A percentile compares a stretch with the other conserved stretches of the same genome.
phyloP scores from a whole-genome alignment of 30 jellyfish, hydroid and myxozoan genomes.

The Turritopsis rubra region DNA sequence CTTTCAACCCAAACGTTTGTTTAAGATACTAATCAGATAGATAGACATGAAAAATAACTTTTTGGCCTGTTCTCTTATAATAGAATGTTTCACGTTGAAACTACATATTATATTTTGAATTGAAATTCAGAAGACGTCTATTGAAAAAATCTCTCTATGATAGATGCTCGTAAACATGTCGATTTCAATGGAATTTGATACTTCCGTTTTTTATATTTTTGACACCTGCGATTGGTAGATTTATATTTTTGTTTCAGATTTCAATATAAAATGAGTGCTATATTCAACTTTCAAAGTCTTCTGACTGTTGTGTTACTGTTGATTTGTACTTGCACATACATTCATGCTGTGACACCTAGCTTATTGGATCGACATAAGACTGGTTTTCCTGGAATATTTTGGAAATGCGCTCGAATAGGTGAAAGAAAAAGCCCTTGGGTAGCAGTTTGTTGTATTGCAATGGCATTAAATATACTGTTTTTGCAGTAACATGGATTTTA shows the following conservation, averaged over 20 bases:
- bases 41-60: too few species aligned
- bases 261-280: conserved; percentile 45
- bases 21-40: too few species aligned
- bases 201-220: too few species aligned
- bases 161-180: too few species aligned
- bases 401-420: conserved; percentile 56
- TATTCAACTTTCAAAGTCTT: conserved; percentile 86
- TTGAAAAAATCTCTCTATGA: too few species aligned
- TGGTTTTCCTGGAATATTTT: conserved; percentile 50
- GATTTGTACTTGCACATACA: conserved; percentile 93
- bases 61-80: too few species aligned
- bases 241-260: background rate
- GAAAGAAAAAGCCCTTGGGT: conserved; percentile 96
- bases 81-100: too few species aligned
- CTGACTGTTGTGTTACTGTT: conserved; percentile 82
- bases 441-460: conserved; percentile 82
- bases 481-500: conserved; percentile 21
- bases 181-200: too few species aligned
- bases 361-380: conserved; percentile 73
- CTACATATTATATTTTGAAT: too few species aligned
- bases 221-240: too few species aligned
- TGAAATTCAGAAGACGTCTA: too few species aligned
- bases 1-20: too few species aligned
- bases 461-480: conserved; percentile 81
- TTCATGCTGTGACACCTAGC: conserved; percentile 93